Base-by-base conservation (phyloP, 2,888 invertebrate genomes). In the Cosmia trapezina region DNA sequence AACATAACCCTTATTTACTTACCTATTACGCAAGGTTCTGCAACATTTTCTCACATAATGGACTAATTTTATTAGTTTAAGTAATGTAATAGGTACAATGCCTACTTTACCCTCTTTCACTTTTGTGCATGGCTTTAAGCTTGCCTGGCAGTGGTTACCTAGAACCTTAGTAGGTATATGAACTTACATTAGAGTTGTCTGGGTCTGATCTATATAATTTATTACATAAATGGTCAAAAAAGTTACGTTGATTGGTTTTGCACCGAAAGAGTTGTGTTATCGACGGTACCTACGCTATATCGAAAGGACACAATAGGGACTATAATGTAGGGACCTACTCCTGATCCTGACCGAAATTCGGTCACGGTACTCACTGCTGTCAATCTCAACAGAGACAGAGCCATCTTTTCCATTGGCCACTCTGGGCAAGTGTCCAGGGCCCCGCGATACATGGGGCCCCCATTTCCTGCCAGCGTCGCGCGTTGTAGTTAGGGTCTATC, bases 21-120 rank as follows among this genome's bases (percentile, higher is more conserved):
- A 43, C 14, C 22, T 61, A 75, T 81, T 75, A 61, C 66, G 54
- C 76, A 77, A 76, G 81, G 47, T 33, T 61, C 14, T 61, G 37
- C 49, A 51, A 41, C n/a, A 65, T 33, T 33, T 43, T 47, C 19
- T 60, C 49, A 47, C 41, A 2, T 17, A 45, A 2, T 54, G 37
- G 28, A 47, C 28, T 75, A 47, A 47, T 73, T 59, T 33, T 73
- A 74, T 43, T 17, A 56, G 17, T n/a, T n/a, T n/a, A n/a, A n/a
- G n/a, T n/a, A n/a, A n/a, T n/a, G n/a, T n/a, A n/a, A n/a, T n/a
- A n/a, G n/a, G n/a, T n/a, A n/a, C n/a, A n/a, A n/a, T n/a, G 6
- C n/a, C n/a, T 22, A 19, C 5, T 8, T 43, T 51, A 41, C 5
- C 51, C 3, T 78, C 49, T 47, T 82, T 78, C 59, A 64, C 53